Evolutionary conservation across 2,113 vertebrate genomes (phyloP).

Genomic region (Hippocampus guttulatus): DNA sequence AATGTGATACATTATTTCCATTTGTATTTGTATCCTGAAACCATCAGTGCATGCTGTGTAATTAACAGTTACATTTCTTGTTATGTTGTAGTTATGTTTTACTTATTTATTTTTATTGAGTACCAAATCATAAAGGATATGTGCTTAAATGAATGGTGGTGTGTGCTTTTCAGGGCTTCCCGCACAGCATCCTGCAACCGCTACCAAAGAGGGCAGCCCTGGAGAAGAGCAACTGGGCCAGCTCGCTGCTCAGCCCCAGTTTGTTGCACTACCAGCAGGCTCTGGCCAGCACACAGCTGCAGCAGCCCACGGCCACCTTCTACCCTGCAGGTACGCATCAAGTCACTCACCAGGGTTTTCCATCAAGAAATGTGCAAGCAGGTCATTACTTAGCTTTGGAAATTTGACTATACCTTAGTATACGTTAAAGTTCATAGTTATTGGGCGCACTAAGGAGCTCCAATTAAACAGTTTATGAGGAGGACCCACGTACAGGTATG

Average conservation of each 20-base stretch:
- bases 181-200: slow-evolving; percentile 87
- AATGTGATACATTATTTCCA: slow-evolving; percentile 38
- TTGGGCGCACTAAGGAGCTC: not conserved
- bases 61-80: slow-evolving; percentile 41
- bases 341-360: not conserved
- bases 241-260: slow-evolving; percentile 88
- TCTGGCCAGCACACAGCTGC: slow-evolving; percentile 86
- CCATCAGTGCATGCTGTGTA: slow-evolving; percentile 35
- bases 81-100: slow-evolving; percentile 25
- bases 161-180: slow-evolving; percentile 80
- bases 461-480: not conserved
- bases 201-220: slow-evolving; percentile 98
- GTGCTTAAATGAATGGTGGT: slow-evolving; percentile 8
- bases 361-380: not conserved
- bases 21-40: slow-evolving; percentile 36
- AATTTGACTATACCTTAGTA: not conserved
- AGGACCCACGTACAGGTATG: not conserved
- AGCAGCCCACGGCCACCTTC: slow-evolving; percentile 81
- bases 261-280: slow-evolving; percentile 98
- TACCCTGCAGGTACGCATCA: slow-evolving; percentile 85
- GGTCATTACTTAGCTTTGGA: not conserved
- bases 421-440: not conserved
- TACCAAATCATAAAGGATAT: not conserved
- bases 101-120: not conserved
- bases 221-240: slow-evolving; percentile 91